A percentile compares a stretch with the other conserved stretches of the same genome.
These are phyloP conservation scores for Scomber colias DNA, from an alignment of 2,113 vertebrate genomes.

Conservation along the genomic window DNA sequence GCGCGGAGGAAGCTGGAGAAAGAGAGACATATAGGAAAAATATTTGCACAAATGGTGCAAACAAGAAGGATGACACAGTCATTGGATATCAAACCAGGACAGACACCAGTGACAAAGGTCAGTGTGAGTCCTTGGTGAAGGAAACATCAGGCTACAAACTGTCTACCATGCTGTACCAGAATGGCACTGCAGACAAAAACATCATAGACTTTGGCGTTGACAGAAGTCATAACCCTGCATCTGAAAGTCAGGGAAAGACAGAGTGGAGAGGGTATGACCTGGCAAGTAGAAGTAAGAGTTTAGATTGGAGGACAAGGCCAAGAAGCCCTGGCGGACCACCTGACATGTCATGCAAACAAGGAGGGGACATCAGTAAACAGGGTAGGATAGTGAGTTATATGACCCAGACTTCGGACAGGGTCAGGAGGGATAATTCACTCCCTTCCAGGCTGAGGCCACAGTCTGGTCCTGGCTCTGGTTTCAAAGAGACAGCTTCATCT, in stretches of 20 bases:
- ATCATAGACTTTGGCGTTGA: conserved; percentile 26
- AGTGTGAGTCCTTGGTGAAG: conserved; percentile 24
- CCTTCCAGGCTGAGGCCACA: conserved; percentile 66
- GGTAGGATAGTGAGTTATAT: not conserved
- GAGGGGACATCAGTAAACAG: not conserved
- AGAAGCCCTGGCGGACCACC: conserved; percentile 15
- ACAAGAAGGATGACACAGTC: conserved; percentile 16
- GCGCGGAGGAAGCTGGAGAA: not conserved
- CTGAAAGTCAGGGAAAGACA: conserved; percentile 52
- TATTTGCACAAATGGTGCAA: conserved; percentile 21
- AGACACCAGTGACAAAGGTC: conserved; percentile 13
- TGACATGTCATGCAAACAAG: conserved; percentile 16
- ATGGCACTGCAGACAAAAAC: conserved; percentile 22
- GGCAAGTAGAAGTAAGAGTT: conserved; percentile 75
- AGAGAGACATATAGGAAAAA: not conserved
- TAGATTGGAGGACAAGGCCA: conserved; percentile 65
- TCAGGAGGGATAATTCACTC: conserved; percentile 65
- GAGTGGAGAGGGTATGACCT: conserved; percentile 50
- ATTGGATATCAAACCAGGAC: conserved; percentile 26
- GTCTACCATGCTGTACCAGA: conserved; percentile 41
- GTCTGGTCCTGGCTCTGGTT: conserved; percentile 10
- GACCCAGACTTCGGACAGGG: conserved; percentile 30
- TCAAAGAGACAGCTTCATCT: conserved; percentile 25
- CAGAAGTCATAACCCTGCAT: conserved; percentile 19
- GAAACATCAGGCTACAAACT: conserved; percentile 20